Base-by-base conservation (phyloP, 2,888 invertebrate species). In the Rhingia campestris region DNA sequence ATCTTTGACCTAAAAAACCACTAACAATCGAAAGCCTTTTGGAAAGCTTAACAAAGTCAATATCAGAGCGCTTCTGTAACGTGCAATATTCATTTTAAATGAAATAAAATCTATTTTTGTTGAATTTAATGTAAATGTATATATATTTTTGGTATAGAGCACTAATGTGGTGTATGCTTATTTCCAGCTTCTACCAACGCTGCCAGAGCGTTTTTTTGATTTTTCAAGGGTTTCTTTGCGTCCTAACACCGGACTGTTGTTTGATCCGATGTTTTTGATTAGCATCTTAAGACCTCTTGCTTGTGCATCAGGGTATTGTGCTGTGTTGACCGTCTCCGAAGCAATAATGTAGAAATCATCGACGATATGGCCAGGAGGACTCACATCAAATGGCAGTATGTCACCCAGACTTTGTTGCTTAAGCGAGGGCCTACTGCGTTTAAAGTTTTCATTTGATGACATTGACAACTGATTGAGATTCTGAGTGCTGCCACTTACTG, bases 271-370 rank as follows among this genome's bases (percentile, higher is more conserved):
- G 88, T 96, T 97, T 59, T 96, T 93, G 81, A 97, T 95, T 0
- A 97, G 92, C 88, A 94, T 95, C 86, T 96, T 94, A 14, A 97
- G 92, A 0, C 96, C 96, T 88, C 95, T 95, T 0, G 95, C 95
- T 91, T 96, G 96, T 4, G 93, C 90, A 43, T 93, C 92, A 37
- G 90, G 90, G 30, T 89, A 90, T 64, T 91, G 90, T 5, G 89
- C 87, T 6, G 91, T 87, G 74, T 88, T 90, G 73, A 89, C 90
- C 30, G 93, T 94, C 89, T 95, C 97, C 88, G 96, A 95, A 7
- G 97, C 97, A 86, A 97, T 96, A 30, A 96, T 96, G 89, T 96
- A 97, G 92, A 98, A 98, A 91, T 98, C 98, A 90, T 98, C 98
- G 87, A 97, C 95, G 43, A 98, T 93, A 74, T 97, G 97, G 6